Conservation (phyloP, 2,888 invertebrate species). For the Tricholauxania praeusta region DNA sequence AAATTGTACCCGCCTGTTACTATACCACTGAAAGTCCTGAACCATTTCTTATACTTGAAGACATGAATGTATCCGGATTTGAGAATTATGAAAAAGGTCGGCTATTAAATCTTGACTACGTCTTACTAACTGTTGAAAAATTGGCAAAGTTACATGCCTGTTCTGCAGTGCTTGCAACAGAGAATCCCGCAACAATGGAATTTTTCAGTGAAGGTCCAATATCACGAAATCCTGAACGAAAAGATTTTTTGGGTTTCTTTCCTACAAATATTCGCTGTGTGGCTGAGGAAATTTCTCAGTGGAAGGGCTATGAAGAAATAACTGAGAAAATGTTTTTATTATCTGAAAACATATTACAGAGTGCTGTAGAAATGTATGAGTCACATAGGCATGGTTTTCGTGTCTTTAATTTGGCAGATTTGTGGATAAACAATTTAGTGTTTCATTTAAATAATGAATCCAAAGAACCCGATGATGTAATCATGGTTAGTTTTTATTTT, state of each 20-base stretch:
- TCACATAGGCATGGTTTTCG: conserved; percentile 56
- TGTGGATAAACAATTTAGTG: conserved; percentile 67
- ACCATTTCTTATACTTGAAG: conserved; percentile 70
- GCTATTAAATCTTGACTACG: conserved; percentile 71
- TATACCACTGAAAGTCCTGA: conserved; percentile 65
- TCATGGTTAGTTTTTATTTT: conserved; percentile 55
- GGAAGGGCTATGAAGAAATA: conserved; percentile 65
- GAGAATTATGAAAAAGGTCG: conserved; percentile 70
- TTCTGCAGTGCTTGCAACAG: conserved; percentile 64
- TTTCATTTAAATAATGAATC: conserved; percentile 62
- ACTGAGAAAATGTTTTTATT: conserved; percentile 64
- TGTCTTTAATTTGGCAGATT: conserved; percentile 64
- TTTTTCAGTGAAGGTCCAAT: conserved; percentile 64
- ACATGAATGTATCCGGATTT: conserved; percentile 70
- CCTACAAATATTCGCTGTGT: conserved; percentile 64
- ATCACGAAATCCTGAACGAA: conserved; percentile 63
- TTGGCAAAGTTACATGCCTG: conserved; percentile 72
- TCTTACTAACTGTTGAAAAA: conserved; percentile 69
- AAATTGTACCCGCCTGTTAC: conserved; percentile 65
- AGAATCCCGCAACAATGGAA: conserved; percentile 59
- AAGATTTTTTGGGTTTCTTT: conserved; percentile 64
- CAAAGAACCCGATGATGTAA: conserved; percentile 62
- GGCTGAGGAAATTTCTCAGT: conserved; percentile 62
- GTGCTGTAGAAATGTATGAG: conserved; percentile 59
- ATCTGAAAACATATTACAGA: conserved; percentile 62